Evolutionary conservation across 2,888 invertebrate genomes (phyloP).

Genomic region (Tinea trinotella): DNA sequence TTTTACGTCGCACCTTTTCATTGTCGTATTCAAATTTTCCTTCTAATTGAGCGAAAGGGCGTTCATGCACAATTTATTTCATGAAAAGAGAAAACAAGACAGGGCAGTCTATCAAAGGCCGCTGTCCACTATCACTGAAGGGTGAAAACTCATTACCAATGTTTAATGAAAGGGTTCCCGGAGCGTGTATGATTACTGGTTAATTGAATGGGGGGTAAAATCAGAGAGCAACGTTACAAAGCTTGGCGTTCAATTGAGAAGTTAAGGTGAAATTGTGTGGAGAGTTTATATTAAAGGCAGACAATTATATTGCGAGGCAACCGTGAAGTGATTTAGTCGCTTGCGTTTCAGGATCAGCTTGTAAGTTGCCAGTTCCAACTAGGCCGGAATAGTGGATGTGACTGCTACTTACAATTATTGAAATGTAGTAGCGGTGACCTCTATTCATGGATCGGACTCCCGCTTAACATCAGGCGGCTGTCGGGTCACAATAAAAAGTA

Average conservation of each 20-base stretch:
- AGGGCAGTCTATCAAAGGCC: conserved; percentile 43
- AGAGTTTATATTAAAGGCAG: not conserved
- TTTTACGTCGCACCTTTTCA: conserved; percentile 19
- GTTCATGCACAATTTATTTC: conserved; percentile 39
- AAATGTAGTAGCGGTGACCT: no score
- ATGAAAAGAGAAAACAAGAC: conserved; percentile 51
- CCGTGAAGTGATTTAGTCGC: no score
- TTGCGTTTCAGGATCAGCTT: no score
- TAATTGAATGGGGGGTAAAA: conserved; percentile 65
- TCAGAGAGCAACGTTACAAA: conserved; percentile 54
- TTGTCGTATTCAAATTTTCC: conserved; percentile 26
- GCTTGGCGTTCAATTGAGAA: conserved; percentile 43
- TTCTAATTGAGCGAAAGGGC: conserved; percentile 37
- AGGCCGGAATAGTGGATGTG: no score
- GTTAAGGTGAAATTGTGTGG: conserved; percentile 26
- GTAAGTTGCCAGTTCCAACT: no score
- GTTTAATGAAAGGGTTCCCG: conserved; percentile 65
- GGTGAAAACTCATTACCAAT: conserved; percentile 68
- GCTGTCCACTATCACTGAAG: conserved; percentile 64
- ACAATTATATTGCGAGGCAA: no score
- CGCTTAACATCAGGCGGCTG: no score
- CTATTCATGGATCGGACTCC: no score
- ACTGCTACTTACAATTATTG: no score
- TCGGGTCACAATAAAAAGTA: no score
- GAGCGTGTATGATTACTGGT: conserved; percentile 68